Base-by-base conservation (phyloP, 2,888 invertebrate genomes). In the Proisotoma minuta region DNA sequence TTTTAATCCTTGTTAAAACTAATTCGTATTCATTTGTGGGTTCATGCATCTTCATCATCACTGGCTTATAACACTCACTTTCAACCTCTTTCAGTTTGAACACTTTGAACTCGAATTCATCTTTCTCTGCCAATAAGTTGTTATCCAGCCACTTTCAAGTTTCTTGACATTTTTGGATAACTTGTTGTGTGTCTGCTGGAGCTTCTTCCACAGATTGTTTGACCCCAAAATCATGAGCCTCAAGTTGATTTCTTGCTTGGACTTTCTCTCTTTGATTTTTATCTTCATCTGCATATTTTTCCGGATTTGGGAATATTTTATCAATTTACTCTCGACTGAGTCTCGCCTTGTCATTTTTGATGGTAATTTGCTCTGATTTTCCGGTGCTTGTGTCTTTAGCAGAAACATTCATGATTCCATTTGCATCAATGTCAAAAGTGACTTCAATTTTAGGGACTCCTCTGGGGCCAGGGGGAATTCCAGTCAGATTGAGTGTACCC, bases 331-430 rank as follows among this genome's bases (percentile, higher is more conserved):
- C 86, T 76, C 91, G 89, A 62, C 85, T 87, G 10, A 93, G 81
- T 2, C 91, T 84, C 0, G 91, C 91, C 75, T 89, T 91, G 75
- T 92, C 91, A 75, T 91, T 92, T 2, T 88, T 88, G 63, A 92
- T 92, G 29, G 89, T 89, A 68, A 92, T 91, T 74, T 86, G 85
- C 76, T 89, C 88, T 0, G 85, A 84, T 63, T 84, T 86, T 1
- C 91, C 91, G 0, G 90, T 89, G 70, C 89, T 87, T 73, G 82
- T 84, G 74, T 92, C 91, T 77, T 68, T 70, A 10, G 78, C 78
- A 1, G 77, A 75, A 1, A 79, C 78, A 47, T 78, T 77, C 48
- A 79, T 70, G 65, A 94, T 94, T 64, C 93, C 92, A 76, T 93
- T 92, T 18, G 91, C 91, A 74, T 93, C 92, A 59, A 93, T 81